Evolutionary conservation across 2,888 invertebrate species (phyloP), one percentile per base, ranked within the genome.

Genomic region (Rotaria sp.): DNA sequence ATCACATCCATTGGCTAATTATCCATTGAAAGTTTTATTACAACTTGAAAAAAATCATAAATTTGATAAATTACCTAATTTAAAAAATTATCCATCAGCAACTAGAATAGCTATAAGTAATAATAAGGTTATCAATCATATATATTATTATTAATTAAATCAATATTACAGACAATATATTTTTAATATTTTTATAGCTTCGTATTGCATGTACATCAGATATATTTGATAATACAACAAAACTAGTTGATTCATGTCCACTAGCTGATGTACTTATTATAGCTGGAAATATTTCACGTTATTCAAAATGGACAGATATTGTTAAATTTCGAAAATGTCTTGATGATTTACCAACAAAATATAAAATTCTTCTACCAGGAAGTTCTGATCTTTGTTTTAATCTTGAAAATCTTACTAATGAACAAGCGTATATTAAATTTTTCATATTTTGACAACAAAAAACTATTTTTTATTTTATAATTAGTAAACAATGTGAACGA

Each of bases 291-390:
- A 35, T 67, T 67, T 67, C 67, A 67, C 67, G 35, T 67, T 7
- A 35, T 67, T 67, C 67, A 67, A 67, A 67, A 67, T 67, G 67
- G 67, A 35, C 67, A 7, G 67, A 67, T 67, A 67, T 67, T 35
- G 67, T 67, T 18, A 67, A 26, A 35, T 67, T 67, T 67, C 4
- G 18, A 18, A 67, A 67, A 35, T 35, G 18, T 15, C 35, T 67
- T 5, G 10, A 35, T 35, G 67, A 67, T 35, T 35, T 30, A 35
- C 67, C 67, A 67, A 30, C 35, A 35, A 67, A 35, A 67, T 35
- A 67, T 35, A 67, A 67, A 35, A 67, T 67, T 35, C 35, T 67
- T 3, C 4, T 67, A 24, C 35, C 67, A 5, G 67, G 67, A 4
- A 67, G 35, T 35, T 35, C 67, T 2, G 67, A 67, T 21, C 15